Conservation (phyloP, 2,113 vertebrate genomes). For the Axis porcinus region DNA sequence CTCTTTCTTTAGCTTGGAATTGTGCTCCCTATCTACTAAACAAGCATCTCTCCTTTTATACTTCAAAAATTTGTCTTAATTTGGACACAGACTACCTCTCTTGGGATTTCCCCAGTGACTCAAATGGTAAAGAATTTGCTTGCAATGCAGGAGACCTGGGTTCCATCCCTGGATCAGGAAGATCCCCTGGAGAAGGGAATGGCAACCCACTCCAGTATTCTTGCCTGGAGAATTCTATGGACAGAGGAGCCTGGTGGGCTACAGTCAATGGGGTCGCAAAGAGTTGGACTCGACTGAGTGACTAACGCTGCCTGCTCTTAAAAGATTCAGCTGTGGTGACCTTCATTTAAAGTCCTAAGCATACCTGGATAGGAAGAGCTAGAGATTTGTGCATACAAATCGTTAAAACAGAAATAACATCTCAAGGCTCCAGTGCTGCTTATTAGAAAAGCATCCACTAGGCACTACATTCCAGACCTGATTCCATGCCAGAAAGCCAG, state of each 20-base stretch:
- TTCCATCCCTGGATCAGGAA: neutral
- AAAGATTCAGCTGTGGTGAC: neutral
- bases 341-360: neutral
- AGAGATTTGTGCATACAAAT: neutral
- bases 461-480: neutral
- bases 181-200: neutral
- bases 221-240: neutral
- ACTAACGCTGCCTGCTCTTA: neutral
- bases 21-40: neutral
- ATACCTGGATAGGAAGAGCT: neutral
- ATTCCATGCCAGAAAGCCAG: neutral
- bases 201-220: neutral
- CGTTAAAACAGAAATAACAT: neutral
- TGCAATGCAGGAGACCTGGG: neutral
- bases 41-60: neutral
- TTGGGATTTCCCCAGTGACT: neutral
- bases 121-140: neutral
- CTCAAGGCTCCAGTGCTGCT: neutral
- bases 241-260: neutral
- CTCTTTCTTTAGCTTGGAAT: neutral
- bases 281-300: neutral
- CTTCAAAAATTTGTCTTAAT: neutral
- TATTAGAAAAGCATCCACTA: neutral
- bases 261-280: neutral
- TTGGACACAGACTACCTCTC: neutral